Evolutionary conservation across 2,888 invertebrate species (phyloP).

Genomic region (Oligia latruncula): DNA sequence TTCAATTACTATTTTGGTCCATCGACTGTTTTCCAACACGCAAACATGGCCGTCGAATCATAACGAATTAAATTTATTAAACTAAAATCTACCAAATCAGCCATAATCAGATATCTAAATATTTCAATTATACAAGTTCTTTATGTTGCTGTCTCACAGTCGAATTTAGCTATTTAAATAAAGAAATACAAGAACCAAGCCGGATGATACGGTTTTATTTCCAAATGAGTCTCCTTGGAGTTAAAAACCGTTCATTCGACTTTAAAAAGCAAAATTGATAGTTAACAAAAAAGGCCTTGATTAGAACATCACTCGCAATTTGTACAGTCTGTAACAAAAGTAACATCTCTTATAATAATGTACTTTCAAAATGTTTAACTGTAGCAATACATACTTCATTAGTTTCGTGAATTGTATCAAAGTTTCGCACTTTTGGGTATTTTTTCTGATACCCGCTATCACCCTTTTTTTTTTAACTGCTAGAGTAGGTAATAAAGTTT

Average conservation of each 20-base stretch:
- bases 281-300: conserved; percentile 70
- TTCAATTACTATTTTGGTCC: not conserved
- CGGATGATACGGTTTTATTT: conserved; percentile 12
- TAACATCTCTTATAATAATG: not conserved
- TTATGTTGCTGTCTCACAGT: not conserved
- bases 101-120: not conserved
- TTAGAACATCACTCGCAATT: conserved; percentile 78
- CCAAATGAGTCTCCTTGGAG: conserved; percentile 29
- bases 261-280: conserved; percentile 61
- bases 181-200: conserved; percentile 15
- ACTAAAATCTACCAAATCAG: not conserved
- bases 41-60: not conserved
- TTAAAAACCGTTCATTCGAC: conserved; percentile 21
- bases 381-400: not conserved
- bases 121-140: not conserved
- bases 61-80: too few relatives aligned
- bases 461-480: too few relatives aligned
- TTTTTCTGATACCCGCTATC: not conserved
- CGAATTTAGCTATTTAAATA: not conserved
- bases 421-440: not conserved
- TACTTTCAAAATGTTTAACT: conserved; percentile 1
- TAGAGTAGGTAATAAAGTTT: not conserved
- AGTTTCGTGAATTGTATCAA: not conserved
- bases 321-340: conserved; percentile 62
- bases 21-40: not conserved